A percentile compares a stretch with the other conserved stretches of the same genome.
phyloP scores from a whole-genome alignment of 2,797 vertebrate species.

The Tachyglossus aculeatus region DNA sequence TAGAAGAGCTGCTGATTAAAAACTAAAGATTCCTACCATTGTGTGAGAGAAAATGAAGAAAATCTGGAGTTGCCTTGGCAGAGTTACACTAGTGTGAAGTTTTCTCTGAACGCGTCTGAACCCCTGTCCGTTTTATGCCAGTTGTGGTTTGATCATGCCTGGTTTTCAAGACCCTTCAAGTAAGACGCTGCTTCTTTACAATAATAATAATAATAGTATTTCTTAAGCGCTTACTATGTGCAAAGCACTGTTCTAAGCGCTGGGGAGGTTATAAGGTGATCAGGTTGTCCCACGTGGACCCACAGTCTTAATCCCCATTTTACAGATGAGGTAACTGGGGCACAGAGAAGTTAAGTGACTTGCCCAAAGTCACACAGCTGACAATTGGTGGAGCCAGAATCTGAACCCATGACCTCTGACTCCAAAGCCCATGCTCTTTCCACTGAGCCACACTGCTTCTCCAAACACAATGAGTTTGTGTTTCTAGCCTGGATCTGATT shows the following conservation, averaged over 20 bases:
- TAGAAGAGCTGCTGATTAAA: background rate
- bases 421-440: no score
- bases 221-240: background rate
- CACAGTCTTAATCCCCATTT: no score
- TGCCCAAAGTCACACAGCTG: no score
- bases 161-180: background rate
- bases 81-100: background rate
- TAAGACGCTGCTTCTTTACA: background rate
- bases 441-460: background rate
- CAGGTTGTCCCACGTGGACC: no score
- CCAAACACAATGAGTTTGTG: background rate
- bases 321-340: no score
- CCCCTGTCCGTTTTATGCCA: background rate
- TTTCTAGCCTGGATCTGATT: background rate
- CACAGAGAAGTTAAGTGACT: no score
- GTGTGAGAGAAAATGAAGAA: background rate
- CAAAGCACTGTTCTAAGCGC: no score
- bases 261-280: no score
- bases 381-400: no score
- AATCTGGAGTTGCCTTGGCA: background rate
- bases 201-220: background rate
- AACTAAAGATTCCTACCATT: conserved; percentile 6
- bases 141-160: background rate
- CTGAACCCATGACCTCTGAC: no score
- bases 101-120: background rate